Evolutionary conservation across 1,140 invertebrate genomes (phyloP).

Genomic region (Drosophila repletoides): DNA sequence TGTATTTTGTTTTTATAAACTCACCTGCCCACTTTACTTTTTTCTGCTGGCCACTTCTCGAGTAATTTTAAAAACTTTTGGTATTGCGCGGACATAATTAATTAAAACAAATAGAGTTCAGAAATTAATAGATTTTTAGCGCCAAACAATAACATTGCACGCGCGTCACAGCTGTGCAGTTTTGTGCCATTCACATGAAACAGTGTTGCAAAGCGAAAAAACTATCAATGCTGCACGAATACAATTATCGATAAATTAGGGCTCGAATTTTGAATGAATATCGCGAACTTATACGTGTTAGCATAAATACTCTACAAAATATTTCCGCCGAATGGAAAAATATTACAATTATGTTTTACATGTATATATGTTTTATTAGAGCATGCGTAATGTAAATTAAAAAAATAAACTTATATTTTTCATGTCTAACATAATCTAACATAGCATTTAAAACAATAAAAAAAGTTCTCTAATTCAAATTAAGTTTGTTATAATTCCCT

Average conservation of each 20-base stretch:
- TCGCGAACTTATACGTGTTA: no score
- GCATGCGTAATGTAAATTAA: no score
- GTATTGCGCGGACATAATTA: slow-evolving; percentile 85
- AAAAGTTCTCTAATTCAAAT: no score
- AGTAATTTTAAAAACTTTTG: slow-evolving; percentile 89
- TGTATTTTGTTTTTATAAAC: slow-evolving; percentile 22
- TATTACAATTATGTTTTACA: no score
- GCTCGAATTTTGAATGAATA: neutral
- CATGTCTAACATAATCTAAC: no score
- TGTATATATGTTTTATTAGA: no score
- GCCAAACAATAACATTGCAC: slow-evolving; percentile 46
- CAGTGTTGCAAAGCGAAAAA: neutral
- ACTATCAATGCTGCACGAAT: slow-evolving; percentile 9
- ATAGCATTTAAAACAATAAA: no score
- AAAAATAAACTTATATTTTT: neutral
- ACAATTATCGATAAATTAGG: neutral
- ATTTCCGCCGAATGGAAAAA: no score
- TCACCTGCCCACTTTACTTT: slow-evolving; percentile 88
- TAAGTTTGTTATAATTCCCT: no score
- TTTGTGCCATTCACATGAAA: neutral
- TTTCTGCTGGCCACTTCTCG: slow-evolving; percentile 91
- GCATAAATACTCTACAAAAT: no score
- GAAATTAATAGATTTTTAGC: slow-evolving; percentile 22
- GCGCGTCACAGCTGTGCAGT: slow-evolving; percentile 20
- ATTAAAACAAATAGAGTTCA: neutral